Base-by-base conservation (phyloP, 1,140 invertebrate species). In the Drosophila parvula region DNA sequence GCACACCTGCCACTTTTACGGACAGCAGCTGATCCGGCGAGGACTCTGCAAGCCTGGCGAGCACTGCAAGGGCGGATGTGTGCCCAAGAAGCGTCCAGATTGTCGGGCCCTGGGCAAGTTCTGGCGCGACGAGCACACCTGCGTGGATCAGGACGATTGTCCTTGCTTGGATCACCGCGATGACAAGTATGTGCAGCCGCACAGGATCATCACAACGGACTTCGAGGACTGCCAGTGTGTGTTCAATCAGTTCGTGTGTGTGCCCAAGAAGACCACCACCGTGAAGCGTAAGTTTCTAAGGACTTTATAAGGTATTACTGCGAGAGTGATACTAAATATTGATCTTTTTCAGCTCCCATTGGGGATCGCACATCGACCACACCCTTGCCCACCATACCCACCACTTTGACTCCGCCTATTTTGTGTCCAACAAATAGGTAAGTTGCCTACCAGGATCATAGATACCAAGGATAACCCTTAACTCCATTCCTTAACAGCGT, bases 141-240 rank as follows among this genome's bases (percentile, higher is more conserved):
- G 96, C 79, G 95, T 97, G 9, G 89, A 94, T 5, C 79, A 93
- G 3, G 92, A 93, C 28, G 95, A 96, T 64, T 97, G 96, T 79
- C 94, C 94, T 4, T 97, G 96, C 79, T 91, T 93, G 30, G 94
- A 95, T 18, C 90, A 93, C 7, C 50, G 50, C 10, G 90, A 94
- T 30, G 95, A 95, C 32, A 91, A 93, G 55, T 90, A 94, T 7
- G 92, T 97, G 0, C 79, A 90, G 55, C 88, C 89, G 0, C 89
- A 91, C 51, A 83, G 78, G 56, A 81, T 79, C 4, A 82, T 90
- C n/a, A 44, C 80, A 0, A 67, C 57, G 5, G 82, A 90, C 16
- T 44, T 61, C 76, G 93, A 94, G 81, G 93, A 94, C 28, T 97
- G 96, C 78, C 96, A 97, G 74, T 97, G 96, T 90, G 93, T 93